Conservation (phyloP, 2,888 invertebrate genomes). For the Bhutanitis thaidina region DNA sequence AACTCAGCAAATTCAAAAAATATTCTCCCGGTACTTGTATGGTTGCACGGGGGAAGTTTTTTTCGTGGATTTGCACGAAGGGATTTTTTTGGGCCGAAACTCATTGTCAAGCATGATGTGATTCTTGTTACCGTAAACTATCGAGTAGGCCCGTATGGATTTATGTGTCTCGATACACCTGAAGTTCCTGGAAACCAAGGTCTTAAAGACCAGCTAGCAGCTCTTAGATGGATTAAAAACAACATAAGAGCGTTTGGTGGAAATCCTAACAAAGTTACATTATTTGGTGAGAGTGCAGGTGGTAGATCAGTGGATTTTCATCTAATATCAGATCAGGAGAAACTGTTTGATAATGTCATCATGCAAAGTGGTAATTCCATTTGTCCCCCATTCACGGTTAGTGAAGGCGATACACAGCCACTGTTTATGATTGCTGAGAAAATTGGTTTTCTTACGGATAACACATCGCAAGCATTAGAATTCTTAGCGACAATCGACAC, state of each 20-base stretch:
- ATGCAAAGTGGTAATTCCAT: slow-evolving; percentile 44
- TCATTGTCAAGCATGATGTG: slow-evolving; percentile 44
- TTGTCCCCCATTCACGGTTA: slow-evolving; percentile 30
- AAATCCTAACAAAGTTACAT: slow-evolving; percentile 42
- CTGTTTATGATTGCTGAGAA: slow-evolving; percentile 39
- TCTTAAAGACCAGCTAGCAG: slow-evolving; percentile 49
- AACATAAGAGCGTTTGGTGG: slow-evolving; percentile 54
- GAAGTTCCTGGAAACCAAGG: slow-evolving; percentile 53
- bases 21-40: slow-evolving; percentile 46
- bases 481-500: slow-evolving; percentile 33
- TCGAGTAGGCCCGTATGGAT: slow-evolving; percentile 50
- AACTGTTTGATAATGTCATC: slow-evolving; percentile 41
- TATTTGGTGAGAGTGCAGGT: slow-evolving; percentile 49
- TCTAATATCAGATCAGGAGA: slow-evolving; percentile 38
- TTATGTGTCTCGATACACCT: slow-evolving; percentile 49
- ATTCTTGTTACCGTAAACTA: slow-evolving; percentile 49
- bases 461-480: slow-evolving; percentile 35
- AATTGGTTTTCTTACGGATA: slow-evolving; percentile 32
- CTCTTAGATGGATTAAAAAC: slow-evolving; percentile 47
- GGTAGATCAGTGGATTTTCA: slow-evolving; percentile 45
- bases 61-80: slow-evolving; percentile 31
- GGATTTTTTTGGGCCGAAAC: slow-evolving; percentile 37
- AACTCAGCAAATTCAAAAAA: slow-evolving; percentile 31
- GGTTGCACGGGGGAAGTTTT: slow-evolving; percentile 48
- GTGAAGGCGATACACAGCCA: slow-evolving; percentile 33